Base-by-base conservation (phyloP, 2,797 vertebrate genomes). In the Danio jaintianensis region DNA sequence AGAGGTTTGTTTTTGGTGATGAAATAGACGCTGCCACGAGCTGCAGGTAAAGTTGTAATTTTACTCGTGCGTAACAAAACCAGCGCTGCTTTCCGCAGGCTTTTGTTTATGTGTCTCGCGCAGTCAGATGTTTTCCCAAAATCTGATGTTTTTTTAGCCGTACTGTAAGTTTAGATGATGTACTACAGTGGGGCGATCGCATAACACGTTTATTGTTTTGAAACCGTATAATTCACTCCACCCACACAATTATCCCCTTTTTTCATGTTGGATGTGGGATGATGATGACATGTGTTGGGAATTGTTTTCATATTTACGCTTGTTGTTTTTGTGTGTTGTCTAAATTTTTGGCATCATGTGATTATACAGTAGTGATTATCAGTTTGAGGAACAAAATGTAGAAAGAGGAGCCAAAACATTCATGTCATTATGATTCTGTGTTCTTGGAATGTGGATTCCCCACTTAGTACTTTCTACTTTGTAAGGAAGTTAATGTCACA, bases 191-290 rank as follows among this genome's bases (percentile, higher is more conserved):
- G 43, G 8, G 11, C 29, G 7, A 40, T 40, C 58, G 64, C 53
- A 59, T 22, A 48, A 38, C 52, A 38, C 63, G 9, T 69, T 7
- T 18, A 18, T 45, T 58, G 73, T 68, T 72, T 58, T 76, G 20
- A 56, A 76, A 55, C 15, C 1, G 7, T 16, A 29, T 48, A 38
- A 77, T 68, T 58, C 16, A 68, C 75, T 47, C 50, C 45, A 62
- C 45, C 22, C 40, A 56, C 52, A 45, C 45, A 77, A 18, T 38
- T 3, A 40, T 52, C 2, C 0, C 11, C 1, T 48, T 11, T 9
- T 8, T 18, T 11, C 48, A 40, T 38, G 8, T 29, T 29, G 45
- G 0, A 45, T 58, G 12, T 45, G 53, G 29, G 29, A 29, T 3
- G 2, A 43, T 45, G 29, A 59, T 15, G 50, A 42, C 40, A 72